Evolutionary conservation across 2,797 vertebrate species (phyloP), one percentile per base, ranked within the genome.

Genomic region (Sebastolobus altivelis): DNA sequence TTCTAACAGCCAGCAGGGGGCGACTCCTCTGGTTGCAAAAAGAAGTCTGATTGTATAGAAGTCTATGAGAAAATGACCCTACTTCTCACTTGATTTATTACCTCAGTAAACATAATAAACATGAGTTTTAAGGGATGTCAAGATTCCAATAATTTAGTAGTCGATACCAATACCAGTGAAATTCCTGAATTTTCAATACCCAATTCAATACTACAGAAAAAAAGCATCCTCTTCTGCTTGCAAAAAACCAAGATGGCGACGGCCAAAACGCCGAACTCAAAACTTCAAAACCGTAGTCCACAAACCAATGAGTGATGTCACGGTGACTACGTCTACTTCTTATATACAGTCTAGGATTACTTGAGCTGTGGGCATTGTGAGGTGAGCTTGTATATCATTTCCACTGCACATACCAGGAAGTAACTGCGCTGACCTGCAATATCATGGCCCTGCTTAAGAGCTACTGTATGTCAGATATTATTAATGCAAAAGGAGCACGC

Each of bases 401-500:
- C 54, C 59, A 71, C 54, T 72, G 56, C 33, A 60, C n/a, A 33
- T 13, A 56, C 77, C 73, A 68, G 66, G 60, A 73, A 70, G 29
- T 62, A 49, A 62, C 68, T 29, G 1, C 6, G 7, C 61, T 71
- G 61, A 72, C 58, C 83, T 33, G 59, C 63, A 59, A 11, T 79
- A 54, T 66, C 58, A n/a, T 5, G 37, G 33, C 37, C 29, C 59
- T n/a, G 38, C 31, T 79, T 71, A 70, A 58, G 37, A 49, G 38
- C 61, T 72, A 25, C 61, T 79, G 33, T 62, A 70, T 68, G 22
- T 72, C 54, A 37, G 59, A 83, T 58, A 68, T 55, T 20, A 37
- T 76, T 46, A 59, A 76, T 60, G 75, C 27, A 80, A 75, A 69
- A 35, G 25, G 49, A 63, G 75, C 16, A 75, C 43, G 62, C 70